Evolutionary conservation across 30 jellyfish, hydroid and myxozoan genomes (phyloP).

Genomic region (Chrysaora quinquecirrha): DNA sequence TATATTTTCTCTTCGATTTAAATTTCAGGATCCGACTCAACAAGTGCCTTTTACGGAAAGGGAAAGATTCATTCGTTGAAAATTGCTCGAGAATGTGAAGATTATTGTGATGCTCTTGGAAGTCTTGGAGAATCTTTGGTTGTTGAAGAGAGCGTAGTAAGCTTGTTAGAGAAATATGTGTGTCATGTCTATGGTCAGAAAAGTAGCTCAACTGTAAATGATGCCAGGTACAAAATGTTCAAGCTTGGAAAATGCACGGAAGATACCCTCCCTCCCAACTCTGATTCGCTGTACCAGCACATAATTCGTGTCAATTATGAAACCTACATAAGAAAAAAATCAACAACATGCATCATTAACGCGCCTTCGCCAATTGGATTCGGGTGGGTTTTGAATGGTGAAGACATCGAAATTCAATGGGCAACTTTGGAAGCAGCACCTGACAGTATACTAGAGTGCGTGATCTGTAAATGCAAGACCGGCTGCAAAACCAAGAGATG

Average conservation of each 20-base stretch:
- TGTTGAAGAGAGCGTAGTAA: conserved; percentile 12
- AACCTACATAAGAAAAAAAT: conserved; percentile 22
- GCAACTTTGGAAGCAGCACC: conserved; percentile 1
- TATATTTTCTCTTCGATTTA: not conserved
- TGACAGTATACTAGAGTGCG: conserved; percentile 10
- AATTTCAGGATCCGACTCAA: conserved; percentile 36
- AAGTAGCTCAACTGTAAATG: conserved; percentile 3
- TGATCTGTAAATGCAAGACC: not conserved
- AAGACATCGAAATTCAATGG: conserved; percentile 1
- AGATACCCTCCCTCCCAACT: conserved; percentile 14
- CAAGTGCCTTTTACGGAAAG: conserved; percentile 44
- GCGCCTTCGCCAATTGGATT: conserved; percentile 19
- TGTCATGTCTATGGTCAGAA: conserved; percentile 35
- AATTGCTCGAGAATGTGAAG: conserved; percentile 2
- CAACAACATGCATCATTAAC: conserved; percentile 15
- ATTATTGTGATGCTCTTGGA: conserved; percentile 16
- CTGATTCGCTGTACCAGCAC: conserved; percentile 25
- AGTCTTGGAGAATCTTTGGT: conserved; percentile 19
- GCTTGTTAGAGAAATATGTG: conserved; percentile 3
- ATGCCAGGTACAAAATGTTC: conserved; percentile 24
- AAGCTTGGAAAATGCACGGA: conserved; percentile 8
- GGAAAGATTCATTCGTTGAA: conserved; percentile 30
- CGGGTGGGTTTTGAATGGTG: conserved; percentile 6
- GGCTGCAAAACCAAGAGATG: conserved; percentile 1
- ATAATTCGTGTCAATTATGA: conserved; percentile 12